These are phyloP conservation scores for Sebastolobus alascanus DNA, from an alignment of 2,797 vertebrate genomes.

Conservation along the genomic window DNA sequence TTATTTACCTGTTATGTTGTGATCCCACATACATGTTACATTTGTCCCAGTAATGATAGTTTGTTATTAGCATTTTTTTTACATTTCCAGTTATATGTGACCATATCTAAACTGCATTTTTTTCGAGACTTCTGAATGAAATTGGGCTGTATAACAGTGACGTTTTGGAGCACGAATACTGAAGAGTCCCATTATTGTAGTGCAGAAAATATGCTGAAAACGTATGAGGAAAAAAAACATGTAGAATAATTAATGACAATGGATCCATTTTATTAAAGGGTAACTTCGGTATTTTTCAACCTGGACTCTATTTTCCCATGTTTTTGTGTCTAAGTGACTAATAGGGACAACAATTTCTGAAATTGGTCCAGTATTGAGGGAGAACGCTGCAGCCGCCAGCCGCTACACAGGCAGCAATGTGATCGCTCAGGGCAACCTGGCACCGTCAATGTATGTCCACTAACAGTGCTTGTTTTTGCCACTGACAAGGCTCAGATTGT, in stretches of 20 bases:
- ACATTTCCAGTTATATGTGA: neutral
- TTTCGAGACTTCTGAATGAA: neutral
- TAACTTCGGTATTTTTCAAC: too few species aligned
- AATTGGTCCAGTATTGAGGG: too few species aligned
- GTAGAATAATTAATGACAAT: neutral
- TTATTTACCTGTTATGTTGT: neutral
- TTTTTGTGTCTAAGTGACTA: too few species aligned
- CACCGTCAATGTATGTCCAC: too few species aligned
- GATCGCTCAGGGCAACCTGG: too few species aligned
- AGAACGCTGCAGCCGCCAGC: accelerated
- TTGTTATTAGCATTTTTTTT: neutral
- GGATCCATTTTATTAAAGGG: slow-evolving; percentile 7
- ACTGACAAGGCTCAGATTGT: neutral
- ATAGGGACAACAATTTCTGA: too few species aligned
- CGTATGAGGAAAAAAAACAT: neutral
- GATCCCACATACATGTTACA: neutral
- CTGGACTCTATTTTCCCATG: too few species aligned
- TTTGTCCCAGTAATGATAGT: neutral
- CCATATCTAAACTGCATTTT: neutral
- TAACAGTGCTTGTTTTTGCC: neutral
- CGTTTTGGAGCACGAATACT: neutral
- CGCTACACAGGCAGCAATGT: too few species aligned
- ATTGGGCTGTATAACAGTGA: neutral
- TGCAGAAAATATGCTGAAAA: neutral
- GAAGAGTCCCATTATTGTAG: neutral